phyloP scores from a whole-genome alignment of 2,888 invertebrate species.

The Amiota minor region DNA sequence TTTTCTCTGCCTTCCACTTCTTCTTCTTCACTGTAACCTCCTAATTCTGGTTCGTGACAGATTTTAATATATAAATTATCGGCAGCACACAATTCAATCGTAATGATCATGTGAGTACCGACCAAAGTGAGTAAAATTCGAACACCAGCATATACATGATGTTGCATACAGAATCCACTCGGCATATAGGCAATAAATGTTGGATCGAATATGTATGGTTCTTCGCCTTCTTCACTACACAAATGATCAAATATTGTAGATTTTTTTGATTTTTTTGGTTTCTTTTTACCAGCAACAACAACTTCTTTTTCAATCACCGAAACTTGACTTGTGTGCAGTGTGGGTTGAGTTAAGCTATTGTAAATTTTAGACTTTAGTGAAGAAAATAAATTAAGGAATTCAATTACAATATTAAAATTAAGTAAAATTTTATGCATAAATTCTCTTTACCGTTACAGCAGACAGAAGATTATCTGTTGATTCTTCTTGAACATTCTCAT shows the following conservation, averaged over 20 bases:
- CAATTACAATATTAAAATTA: no score
- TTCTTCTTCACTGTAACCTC: background rate
- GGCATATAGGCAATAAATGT: constrained; percentile 45
- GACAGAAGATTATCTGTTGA: background rate
- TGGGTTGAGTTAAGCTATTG: no score
- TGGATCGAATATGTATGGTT: constrained; percentile 38
- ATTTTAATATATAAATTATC: constrained; percentile 52
- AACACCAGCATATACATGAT: constrained; percentile 55
- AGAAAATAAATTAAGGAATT: constrained; percentile 11
- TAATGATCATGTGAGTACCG: constrained; percentile 33
- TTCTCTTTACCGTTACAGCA: background rate
- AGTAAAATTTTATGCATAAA: no score
- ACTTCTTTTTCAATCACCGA: background rate
- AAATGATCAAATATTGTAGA: background rate
- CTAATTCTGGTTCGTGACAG: constrained; percentile 14
- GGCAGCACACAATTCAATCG: constrained; percentile 50
- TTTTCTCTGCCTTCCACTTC: background rate
- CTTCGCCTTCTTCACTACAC: constrained; percentile 45
- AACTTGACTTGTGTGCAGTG: background rate
- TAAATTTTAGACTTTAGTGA: constrained; percentile 1
- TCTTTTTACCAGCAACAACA: background rate
- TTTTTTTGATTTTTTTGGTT: background rate
- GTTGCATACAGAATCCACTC: constrained; percentile 50
- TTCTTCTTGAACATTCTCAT: constrained; percentile 20
- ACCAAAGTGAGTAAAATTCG: constrained; percentile 38